Conservation (phyloP, 2,113 vertebrate genomes). For the Ammodytes dubius region DNA sequence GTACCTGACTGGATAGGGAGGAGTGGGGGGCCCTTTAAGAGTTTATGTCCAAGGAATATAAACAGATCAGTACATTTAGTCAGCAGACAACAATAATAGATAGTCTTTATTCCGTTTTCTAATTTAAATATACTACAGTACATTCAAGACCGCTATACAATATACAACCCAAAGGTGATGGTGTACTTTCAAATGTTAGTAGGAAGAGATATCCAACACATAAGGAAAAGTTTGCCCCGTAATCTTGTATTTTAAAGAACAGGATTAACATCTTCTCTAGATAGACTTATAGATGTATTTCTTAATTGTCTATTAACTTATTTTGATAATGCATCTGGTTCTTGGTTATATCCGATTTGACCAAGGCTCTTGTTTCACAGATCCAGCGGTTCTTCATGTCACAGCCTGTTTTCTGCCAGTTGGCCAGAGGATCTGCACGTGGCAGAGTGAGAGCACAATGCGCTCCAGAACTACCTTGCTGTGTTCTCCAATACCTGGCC, state of each 20-base stretch:
- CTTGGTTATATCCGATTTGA: slow-evolving; percentile 22
- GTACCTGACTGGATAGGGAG: too few species aligned
- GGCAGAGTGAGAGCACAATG: slow-evolving; percentile 34
- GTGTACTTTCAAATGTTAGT: background rate
- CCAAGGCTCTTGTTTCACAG: slow-evolving; percentile 60
- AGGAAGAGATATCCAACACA: background rate
- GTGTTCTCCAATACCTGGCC: slow-evolving; percentile 51
- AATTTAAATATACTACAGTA: too few species aligned
- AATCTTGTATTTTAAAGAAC: background rate
- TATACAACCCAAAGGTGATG: background rate
- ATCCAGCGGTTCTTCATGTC: slow-evolving; percentile 13
- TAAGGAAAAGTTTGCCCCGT: background rate
- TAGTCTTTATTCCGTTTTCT: background rate
- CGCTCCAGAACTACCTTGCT: accelerated
- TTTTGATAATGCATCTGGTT: background rate
- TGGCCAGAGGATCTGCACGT: background rate
- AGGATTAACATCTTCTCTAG: background rate
- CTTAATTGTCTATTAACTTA: background rate
- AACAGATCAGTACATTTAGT: background rate
- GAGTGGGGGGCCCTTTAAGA: too few species aligned
- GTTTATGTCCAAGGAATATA: background rate
- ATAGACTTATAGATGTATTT: background rate
- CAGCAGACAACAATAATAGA: background rate
- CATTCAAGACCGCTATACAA: background rate
- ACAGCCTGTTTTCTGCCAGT: slow-evolving; percentile 45